Percentiles rank a stretch among this genome's conserved stretches.
These are phyloP conservation scores for Equus przewalskii DNA, from an alignment of 2,113 vertebrate genomes.

Conservation along the genomic window DNA sequence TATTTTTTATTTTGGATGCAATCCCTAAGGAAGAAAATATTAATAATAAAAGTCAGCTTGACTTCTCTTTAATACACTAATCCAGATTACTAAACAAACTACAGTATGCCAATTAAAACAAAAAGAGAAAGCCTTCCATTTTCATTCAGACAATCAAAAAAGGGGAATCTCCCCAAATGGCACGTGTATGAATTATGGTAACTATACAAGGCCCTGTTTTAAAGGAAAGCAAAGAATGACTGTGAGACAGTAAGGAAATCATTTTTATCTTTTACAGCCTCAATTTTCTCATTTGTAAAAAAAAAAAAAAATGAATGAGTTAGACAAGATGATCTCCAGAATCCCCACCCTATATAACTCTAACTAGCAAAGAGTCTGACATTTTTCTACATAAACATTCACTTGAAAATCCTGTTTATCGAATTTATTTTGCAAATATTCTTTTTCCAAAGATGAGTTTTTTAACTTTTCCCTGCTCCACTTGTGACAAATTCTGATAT, in stretches of 20 bases:
- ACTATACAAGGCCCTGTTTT: not conserved
- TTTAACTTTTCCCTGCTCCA: not conserved
- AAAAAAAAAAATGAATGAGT: not conserved
- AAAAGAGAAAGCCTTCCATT: slow-evolving; percentile 14
- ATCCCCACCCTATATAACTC: not conserved
- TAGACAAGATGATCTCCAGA: not conserved
- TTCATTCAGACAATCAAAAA: not conserved
- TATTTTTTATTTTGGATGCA: not conserved
- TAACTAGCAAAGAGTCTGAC: not conserved
- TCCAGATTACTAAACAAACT: slow-evolving; percentile 22
- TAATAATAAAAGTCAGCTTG: not conserved
- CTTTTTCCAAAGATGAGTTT: not conserved
- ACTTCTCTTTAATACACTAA: slow-evolving; percentile 14
- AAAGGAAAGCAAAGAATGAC: slow-evolving; percentile 26
- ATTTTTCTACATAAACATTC: not conserved
- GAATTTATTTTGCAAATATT: not conserved
- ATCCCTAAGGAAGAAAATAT: not conserved
- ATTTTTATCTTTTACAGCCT: not conserved
- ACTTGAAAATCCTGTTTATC: not conserved
- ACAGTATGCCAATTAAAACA: not conserved
- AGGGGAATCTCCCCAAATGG: not conserved
- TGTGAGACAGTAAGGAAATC: not conserved
- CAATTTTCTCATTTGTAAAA: not conserved
- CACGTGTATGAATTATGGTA: not conserved
- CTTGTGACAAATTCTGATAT: not conserved